Conservation (phyloP, 1,140 invertebrate genomes). For the Drosophila santomea region DNA sequence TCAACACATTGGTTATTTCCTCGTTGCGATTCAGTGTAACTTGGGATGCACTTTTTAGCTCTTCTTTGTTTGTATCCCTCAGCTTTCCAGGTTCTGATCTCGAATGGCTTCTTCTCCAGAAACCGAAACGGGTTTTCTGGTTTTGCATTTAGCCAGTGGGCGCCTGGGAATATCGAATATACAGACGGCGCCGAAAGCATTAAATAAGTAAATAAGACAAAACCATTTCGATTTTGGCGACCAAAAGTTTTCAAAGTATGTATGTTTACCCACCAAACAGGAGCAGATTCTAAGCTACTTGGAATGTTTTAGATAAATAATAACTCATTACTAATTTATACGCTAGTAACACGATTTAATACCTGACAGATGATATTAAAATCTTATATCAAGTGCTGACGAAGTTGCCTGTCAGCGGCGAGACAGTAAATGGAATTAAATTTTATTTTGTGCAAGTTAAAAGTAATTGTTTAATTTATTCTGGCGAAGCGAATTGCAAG, state of each 20-base stretch:
- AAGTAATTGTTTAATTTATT: slow-evolving; percentile 46
- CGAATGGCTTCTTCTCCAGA: slow-evolving; percentile 13
- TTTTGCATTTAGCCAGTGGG: slow-evolving; percentile 7
- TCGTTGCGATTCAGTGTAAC: neutral
- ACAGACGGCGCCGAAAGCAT: slow-evolving; percentile 56
- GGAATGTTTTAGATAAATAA: slow-evolving; percentile 1
- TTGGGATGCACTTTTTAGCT: neutral
- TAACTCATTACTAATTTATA: slow-evolving; percentile 1
- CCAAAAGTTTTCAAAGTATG: slow-evolving; percentile 16
- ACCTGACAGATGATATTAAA: neutral
- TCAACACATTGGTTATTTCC: slow-evolving; percentile 11
- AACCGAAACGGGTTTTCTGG: slow-evolving; percentile 25
- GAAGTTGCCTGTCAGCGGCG: too few species aligned
- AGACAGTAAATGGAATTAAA: slow-evolving; percentile 35
- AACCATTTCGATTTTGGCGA: slow-evolving; percentile 19
- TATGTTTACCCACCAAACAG: neutral
- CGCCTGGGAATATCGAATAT: slow-evolving; percentile 15
- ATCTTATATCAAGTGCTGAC: neutral
- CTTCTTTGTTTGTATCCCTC: neutral
- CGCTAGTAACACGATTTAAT: neutral
- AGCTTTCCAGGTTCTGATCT: neutral
- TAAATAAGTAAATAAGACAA: slow-evolving; percentile 45
- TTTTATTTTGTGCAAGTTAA: slow-evolving; percentile 8
- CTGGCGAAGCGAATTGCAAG: slow-evolving; percentile 4
- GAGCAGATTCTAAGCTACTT: neutral